Evolutionary conservation across 2,113 vertebrate species (phyloP).

Genomic region (Zapus hudsonius): DNA sequence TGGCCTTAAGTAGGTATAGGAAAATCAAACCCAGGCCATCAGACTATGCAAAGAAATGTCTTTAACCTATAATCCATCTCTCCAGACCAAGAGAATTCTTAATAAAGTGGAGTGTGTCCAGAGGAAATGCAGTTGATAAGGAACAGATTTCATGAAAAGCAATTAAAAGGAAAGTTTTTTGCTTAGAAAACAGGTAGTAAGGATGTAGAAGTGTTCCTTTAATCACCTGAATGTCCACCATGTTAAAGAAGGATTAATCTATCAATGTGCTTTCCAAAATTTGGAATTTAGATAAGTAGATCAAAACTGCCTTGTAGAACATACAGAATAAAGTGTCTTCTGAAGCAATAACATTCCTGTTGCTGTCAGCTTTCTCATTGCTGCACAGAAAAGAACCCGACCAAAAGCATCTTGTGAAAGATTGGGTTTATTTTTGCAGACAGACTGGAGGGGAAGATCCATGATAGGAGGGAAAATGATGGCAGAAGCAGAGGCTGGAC

Average conservation of each 20-base stretch:
- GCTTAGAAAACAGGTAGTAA: background rate
- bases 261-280: background rate
- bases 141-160: background rate
- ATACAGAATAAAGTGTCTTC: background rate
- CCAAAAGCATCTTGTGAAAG: no score
- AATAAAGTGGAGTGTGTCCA: background rate
- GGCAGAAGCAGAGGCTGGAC: no score
- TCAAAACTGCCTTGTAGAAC: background rate
- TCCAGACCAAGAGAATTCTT: no score
- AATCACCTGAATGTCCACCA: background rate
- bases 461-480: no score
- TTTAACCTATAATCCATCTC: no score
- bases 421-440: no score
- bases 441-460: no score
- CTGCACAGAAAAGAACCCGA: no score
- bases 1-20: no score
- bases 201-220: background rate
- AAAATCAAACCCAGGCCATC: no score
- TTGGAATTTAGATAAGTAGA: background rate
- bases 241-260: background rate
- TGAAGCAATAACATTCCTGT: background rate
- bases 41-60: no score
- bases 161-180: background rate
- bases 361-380: no score
- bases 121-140: background rate